Conservation (phyloP, 37 sponge, comb jelly and placozoan species). For the Hexactinellida sp. region DNA sequence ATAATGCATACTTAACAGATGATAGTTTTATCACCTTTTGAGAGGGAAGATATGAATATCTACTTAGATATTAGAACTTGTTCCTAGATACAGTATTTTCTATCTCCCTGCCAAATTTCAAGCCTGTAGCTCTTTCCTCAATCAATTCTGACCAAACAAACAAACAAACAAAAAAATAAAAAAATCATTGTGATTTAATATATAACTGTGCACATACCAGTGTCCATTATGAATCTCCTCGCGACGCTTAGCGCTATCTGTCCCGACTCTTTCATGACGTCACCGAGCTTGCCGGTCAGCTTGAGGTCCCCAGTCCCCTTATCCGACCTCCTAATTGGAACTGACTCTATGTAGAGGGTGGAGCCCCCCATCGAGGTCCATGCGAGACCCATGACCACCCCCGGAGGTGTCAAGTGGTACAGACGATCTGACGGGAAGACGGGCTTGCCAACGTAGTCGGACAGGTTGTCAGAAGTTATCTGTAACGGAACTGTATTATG, state of each 20-base stretch:
- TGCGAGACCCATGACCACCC: constrained; percentile 91
- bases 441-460: constrained; percentile 85
- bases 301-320: background rate
- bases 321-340: background rate
- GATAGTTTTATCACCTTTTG: too few relatives aligned
- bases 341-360: constrained; percentile 65
- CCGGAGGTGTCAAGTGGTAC: constrained; percentile 89
- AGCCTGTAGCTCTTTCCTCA: too few relatives aligned
- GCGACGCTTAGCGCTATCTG: constrained; percentile 20
- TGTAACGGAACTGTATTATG: too few relatives aligned
- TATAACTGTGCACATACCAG: too few relatives aligned
- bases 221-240: background rate
- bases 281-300: constrained; percentile 24
- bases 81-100: too few relatives aligned
- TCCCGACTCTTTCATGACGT: constrained; percentile 32
- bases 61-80: too few relatives aligned
- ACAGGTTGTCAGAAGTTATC: constrained; percentile 45
- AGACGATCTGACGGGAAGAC: constrained; percentile 65
- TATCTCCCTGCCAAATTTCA: too few relatives aligned
- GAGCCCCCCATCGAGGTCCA: constrained; percentile 95
- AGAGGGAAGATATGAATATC: too few relatives aligned
- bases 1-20: too few relatives aligned
- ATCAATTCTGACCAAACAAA: too few relatives aligned
- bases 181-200: too few relatives aligned
- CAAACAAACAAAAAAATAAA: too few relatives aligned